Percentiles rank a stretch among this genome's conserved stretches.
Conservation (phyloP, 2,797 vertebrate genomes). For the Periophthalmus magnuspinnatus region DNA sequence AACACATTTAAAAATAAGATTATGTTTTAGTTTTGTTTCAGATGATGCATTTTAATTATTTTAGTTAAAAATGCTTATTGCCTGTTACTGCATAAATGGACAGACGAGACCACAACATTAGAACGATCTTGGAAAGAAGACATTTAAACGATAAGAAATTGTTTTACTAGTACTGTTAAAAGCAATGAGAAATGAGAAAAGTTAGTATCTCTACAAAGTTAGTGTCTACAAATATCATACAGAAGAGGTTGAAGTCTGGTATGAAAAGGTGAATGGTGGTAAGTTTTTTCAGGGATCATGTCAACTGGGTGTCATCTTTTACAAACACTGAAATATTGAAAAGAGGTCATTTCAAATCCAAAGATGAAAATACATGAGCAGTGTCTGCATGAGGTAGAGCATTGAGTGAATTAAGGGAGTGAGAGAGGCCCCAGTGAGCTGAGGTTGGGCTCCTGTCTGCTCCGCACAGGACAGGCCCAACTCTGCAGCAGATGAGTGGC, state of each 20-base stretch:
- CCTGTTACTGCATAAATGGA: neutral
- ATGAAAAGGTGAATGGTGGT: constrained; percentile 38
- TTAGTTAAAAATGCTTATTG: neutral
- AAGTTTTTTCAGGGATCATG: constrained; percentile 32
- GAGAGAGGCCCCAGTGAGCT: constrained; percentile 51
- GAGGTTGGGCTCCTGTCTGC: constrained; percentile 48
- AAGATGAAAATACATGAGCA: constrained; percentile 44
- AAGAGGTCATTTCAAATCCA: constrained; percentile 31
- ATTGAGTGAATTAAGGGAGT: constrained; percentile 62
- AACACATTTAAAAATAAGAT: neutral
- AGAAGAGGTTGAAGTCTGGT: constrained; percentile 17
- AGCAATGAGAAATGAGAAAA: constrained; percentile 35
- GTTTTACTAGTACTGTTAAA: constrained; percentile 28
- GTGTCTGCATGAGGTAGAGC: constrained; percentile 60
- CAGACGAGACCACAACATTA: neutral
- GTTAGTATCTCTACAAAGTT: constrained; percentile 29
- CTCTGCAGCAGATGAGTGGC: constrained; percentile 53
- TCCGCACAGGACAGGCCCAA: constrained; percentile 42
- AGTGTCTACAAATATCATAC: constrained; percentile 1
- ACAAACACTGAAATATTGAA: constrained; percentile 40
- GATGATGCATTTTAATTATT: too few relatives aligned
- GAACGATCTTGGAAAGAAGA: neutral
- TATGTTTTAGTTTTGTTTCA: neutral
- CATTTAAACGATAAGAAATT: constrained; percentile 4
- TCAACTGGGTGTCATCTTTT: constrained; percentile 36